Conservation (phyloP, 2,888 invertebrate genomes). For the Andrena trimmerana region DNA sequence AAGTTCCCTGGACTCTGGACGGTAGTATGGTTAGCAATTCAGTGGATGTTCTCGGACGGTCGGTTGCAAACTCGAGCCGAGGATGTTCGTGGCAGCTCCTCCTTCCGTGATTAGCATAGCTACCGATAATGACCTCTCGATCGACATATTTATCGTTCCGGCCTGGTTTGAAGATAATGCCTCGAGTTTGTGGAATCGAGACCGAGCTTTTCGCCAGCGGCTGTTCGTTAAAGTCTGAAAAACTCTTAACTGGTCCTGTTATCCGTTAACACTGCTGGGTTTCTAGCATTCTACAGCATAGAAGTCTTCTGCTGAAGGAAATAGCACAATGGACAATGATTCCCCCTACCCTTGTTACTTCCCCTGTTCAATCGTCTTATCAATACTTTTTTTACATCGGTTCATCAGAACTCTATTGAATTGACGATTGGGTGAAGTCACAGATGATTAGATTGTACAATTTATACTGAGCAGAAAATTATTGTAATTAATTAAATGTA, state of each 20-base stretch:
- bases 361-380: too few species aligned
- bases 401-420: background rate
- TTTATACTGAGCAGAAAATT: too few species aligned
- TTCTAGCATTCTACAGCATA: background rate
- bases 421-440: background rate
- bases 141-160: slow-evolving; percentile 63
- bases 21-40: slow-evolving; percentile 67
- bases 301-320: background rate
- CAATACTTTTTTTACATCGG: too few species aligned
- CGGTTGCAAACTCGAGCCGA: slow-evolving; percentile 62
- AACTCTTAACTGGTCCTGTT: slow-evolving; percentile 10
- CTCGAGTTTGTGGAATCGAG: background rate
- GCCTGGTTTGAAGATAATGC: slow-evolving; percentile 22
- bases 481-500: too few species aligned
- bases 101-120: slow-evolving; percentile 68
- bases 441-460: background rate
- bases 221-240: slow-evolving; percentile 14
- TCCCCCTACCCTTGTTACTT: background rate
- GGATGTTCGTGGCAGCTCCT: slow-evolving; percentile 59
- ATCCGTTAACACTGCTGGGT: background rate
- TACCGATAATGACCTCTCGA: slow-evolving; percentile 64
- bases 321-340: background rate
- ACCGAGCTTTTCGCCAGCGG: background rate
- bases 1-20: slow-evolving; percentile 61
- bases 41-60: slow-evolving; percentile 60